phyloP scores from a whole-genome alignment of 2,113 vertebrate genomes.

The Carollia perspicillata region DNA sequence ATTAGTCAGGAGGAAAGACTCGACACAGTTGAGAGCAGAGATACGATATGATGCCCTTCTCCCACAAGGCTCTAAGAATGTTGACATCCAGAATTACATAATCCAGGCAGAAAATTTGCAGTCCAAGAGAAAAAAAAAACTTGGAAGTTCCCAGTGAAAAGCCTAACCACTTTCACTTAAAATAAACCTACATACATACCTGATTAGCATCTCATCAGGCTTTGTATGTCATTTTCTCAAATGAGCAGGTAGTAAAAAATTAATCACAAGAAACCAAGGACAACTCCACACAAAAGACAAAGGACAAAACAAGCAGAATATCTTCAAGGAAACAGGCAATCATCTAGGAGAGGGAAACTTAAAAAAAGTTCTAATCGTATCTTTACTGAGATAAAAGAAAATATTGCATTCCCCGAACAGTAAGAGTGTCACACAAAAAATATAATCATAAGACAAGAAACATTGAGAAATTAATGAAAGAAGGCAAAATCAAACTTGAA shows the following conservation, averaged over 20 bases:
- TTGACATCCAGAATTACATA: background rate
- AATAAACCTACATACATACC: background rate
- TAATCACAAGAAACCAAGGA: background rate
- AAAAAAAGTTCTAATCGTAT: background rate
- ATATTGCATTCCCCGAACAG: background rate
- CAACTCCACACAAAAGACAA: background rate
- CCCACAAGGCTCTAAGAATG: background rate
- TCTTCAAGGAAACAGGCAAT: background rate
- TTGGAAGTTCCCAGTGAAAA: background rate
- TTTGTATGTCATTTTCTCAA: background rate
- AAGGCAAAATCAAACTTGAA: background rate
- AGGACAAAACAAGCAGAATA: background rate
- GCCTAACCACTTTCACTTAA: background rate
- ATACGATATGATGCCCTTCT: accelerated
- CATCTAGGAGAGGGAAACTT: background rate
- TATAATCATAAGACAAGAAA: background rate
- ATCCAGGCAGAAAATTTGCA: background rate
- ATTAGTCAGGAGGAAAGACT: background rate
- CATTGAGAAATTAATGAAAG: background rate
- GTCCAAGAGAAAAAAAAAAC: background rate
- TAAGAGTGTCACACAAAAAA: background rate
- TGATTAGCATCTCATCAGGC: background rate
- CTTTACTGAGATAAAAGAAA: background rate
- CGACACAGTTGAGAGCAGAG: background rate
- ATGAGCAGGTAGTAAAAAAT: background rate